Evolutionary conservation across 2,888 invertebrate species (phyloP).

Genomic region (Lithophane socia): DNA sequence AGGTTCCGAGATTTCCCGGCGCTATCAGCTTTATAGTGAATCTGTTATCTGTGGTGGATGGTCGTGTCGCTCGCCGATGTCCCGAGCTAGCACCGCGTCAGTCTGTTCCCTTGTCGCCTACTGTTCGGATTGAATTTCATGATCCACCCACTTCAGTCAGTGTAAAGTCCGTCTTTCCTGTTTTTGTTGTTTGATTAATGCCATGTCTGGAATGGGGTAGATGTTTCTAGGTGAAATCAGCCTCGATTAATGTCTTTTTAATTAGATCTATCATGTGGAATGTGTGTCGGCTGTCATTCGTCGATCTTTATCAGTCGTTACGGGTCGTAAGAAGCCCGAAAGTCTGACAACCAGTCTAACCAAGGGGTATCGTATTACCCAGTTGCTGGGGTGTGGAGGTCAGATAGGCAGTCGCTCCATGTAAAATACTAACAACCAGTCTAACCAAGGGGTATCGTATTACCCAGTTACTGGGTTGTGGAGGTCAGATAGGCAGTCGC

Average conservation of each 20-base stretch:
- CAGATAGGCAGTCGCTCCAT: no score
- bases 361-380: no score
- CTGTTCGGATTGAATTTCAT: constrained; percentile 43
- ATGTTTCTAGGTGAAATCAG: background rate
- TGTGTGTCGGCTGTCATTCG: background rate
- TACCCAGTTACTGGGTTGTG: no score
- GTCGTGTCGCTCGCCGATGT: constrained; percentile 60
- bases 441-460: no score
- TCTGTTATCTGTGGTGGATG: constrained; percentile 52
- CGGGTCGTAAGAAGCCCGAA: no score
- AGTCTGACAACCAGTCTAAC: no score
- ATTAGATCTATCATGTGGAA: no score
- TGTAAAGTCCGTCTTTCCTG: constrained; percentile 35
- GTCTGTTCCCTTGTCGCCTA: constrained; percentile 38
- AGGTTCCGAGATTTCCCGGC: constrained; percentile 44
- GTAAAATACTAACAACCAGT: no score
- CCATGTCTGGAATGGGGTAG: background rate
- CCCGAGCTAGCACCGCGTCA: constrained; percentile 56
- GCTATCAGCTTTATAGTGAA: constrained; percentile 49
- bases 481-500: no score
- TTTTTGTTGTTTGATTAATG: constrained; percentile 1
- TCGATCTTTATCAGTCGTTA: no score
- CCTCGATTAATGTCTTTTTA: background rate
- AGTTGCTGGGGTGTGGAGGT: no score
- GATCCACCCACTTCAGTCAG: constrained; percentile 57